Conservation (phyloP, 2,797 vertebrate species). For the Jordanella pulchra region DNA sequence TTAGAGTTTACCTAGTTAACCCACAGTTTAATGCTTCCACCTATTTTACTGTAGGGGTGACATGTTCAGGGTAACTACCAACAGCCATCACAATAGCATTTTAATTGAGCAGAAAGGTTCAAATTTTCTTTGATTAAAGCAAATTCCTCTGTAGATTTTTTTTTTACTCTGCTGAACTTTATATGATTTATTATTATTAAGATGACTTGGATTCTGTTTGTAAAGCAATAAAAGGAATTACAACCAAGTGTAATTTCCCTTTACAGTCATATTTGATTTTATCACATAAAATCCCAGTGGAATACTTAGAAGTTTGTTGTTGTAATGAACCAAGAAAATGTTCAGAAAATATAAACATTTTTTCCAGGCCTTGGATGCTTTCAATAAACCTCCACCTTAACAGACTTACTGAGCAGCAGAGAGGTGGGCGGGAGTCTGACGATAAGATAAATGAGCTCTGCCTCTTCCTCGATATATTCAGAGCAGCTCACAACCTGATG, state of each 20-base stretch:
- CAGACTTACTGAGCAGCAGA: conserved; percentile 38
- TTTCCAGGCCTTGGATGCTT: conserved; percentile 9
- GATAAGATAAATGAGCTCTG: conserved; percentile 54
- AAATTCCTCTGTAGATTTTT: neutral
- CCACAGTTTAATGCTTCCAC: neutral
- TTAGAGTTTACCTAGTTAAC: neutral
- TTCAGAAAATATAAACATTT: neutral
- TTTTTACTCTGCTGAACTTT: neutral
- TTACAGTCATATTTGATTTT: neutral
- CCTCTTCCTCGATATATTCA: conserved; percentile 43
- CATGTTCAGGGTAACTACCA: too few species aligned
- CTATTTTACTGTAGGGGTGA: too few species aligned
- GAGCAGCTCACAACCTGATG: conserved; percentile 28
- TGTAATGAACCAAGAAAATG: neutral
- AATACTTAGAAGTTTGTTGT: neutral
- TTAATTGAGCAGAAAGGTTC: neutral
- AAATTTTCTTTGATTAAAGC: neutral
- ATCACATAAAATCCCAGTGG: conserved; percentile 8
- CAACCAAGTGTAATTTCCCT: neutral
- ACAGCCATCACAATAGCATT: neutral
- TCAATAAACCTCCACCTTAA: conserved; percentile 39
- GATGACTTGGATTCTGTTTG: neutral
- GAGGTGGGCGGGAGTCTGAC: conserved; percentile 43
- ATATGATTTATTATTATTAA: neutral
- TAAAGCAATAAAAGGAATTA: too few species aligned